Conservation (phyloP, 2,113 vertebrate genomes). For the Chrysochloris asiatica region DNA sequence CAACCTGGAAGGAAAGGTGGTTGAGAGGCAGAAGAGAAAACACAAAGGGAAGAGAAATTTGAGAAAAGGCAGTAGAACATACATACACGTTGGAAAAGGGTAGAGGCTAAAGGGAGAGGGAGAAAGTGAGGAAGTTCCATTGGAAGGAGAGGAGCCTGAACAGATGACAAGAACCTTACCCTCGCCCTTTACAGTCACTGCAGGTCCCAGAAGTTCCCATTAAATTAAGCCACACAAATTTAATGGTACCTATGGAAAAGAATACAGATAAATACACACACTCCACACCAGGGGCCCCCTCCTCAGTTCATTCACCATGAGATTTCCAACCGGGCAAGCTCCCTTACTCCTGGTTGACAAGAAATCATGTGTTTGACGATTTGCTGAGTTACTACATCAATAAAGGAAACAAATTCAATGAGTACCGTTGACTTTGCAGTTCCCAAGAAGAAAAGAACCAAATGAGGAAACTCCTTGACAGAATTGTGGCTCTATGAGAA, state of each 20-base stretch:
- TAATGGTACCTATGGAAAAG: slow-evolving; percentile 99
- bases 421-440: neutral
- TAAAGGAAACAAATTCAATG: neutral
- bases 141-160: slow-evolving; percentile 92
- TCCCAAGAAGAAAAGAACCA: neutral
- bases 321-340: slow-evolving; percentile 64
- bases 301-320: slow-evolving; percentile 58
- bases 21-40: slow-evolving; percentile 92
- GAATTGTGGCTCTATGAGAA: neutral
- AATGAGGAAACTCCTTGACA: neutral
- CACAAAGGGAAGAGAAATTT: slow-evolving; percentile 86
- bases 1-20: slow-evolving; percentile 97
- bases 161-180: slow-evolving; percentile 98
- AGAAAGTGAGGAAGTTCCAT: slow-evolving; percentile 80
- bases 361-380: slow-evolving; percentile 52
- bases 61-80: slow-evolving; percentile 79
- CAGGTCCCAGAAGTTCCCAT: slow-evolving; percentile 95
- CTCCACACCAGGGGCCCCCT: slow-evolving; percentile 81
- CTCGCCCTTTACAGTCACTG: slow-evolving; percentile 95
- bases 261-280: slow-evolving; percentile 98
- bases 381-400: slow-evolving; percentile 21
- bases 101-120: slow-evolving; percentile 75
- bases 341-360: slow-evolving; percentile 61
- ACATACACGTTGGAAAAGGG: slow-evolving; percentile 80
- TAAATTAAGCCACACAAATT: slow-evolving; percentile 99